phyloP scores from a whole-genome alignment of 2,797 vertebrate species.

The Benthosema pterotum region DNA sequence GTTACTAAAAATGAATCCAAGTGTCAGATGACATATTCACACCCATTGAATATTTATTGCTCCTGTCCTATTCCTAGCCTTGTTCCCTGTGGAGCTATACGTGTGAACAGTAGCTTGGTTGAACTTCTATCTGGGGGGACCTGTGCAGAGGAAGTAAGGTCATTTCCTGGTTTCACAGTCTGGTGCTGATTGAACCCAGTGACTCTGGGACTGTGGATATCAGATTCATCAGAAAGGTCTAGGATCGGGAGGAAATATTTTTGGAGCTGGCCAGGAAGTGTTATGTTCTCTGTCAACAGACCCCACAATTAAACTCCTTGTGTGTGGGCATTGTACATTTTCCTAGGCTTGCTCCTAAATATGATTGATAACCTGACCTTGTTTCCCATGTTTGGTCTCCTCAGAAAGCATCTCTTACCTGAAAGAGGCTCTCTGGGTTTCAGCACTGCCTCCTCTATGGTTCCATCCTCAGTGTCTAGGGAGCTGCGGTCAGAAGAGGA shows the following conservation, averaged over 20 bases:
- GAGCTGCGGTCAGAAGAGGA: slow-evolving; percentile 83
- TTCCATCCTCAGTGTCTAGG: slow-evolving; percentile 78
- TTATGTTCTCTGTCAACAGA: slow-evolving; percentile 24
- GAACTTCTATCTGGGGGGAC: slow-evolving; percentile 59
- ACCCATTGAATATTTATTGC: slow-evolving; percentile 44
- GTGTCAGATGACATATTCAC: slow-evolving; percentile 30
- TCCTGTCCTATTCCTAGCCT: slow-evolving; percentile 39
- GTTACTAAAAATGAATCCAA: slow-evolving; percentile 3
- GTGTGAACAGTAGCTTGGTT: slow-evolving; percentile 50
- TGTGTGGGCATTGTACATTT: neutral
- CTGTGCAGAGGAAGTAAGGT: slow-evolving; percentile 59
- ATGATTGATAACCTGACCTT: neutral
- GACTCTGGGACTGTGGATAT: slow-evolving; percentile 60
- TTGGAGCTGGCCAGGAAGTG: slow-evolving; percentile 30
- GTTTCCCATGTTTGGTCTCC: slow-evolving; percentile 9
- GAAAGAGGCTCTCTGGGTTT: slow-evolving; percentile 83
- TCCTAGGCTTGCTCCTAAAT: neutral
- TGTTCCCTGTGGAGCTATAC: slow-evolving; percentile 46
- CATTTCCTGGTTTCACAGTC: slow-evolving; percentile 74
- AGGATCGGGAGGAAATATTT: slow-evolving; percentile 47
- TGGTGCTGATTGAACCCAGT: slow-evolving; percentile 63
- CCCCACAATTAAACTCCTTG: slow-evolving; percentile 3
- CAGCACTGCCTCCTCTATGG: slow-evolving; percentile 67
- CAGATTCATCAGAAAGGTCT: slow-evolving; percentile 48
- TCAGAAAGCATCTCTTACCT: slow-evolving; percentile 60